These are phyloP conservation scores for Aradophagus sp. DNA, from an alignment of 1,140 invertebrate species.

Conservation along the genomic window DNA sequence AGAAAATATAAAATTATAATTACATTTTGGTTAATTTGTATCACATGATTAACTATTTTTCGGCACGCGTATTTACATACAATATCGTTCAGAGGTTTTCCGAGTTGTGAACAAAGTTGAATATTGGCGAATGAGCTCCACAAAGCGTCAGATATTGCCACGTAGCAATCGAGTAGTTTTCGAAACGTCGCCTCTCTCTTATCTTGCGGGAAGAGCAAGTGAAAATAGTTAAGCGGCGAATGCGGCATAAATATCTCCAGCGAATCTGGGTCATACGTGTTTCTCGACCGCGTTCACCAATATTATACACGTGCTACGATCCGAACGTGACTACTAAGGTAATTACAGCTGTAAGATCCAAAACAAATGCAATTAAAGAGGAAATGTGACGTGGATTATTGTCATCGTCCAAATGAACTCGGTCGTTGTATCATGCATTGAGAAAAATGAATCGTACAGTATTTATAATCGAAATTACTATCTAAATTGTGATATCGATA, in stretches of 20 bases:
- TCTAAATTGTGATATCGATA: no score
- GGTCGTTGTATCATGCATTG: no score
- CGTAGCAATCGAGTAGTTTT: constrained; percentile 25
- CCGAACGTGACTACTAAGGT: constrained; percentile 16
- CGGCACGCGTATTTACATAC: no score
- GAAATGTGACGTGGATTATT: constrained; percentile 46
- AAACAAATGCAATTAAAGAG: constrained; percentile 49
- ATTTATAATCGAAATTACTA: no score
- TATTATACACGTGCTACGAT: constrained; percentile 28
- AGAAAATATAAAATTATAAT: no score
- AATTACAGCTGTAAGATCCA: constrained; percentile 33
- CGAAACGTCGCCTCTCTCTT: constrained; percentile 7
- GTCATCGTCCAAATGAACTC: constrained; percentile 27
- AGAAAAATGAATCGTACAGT: no score
- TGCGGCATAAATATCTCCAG: constrained; percentile 30
- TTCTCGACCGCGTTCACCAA: constrained; percentile 18
- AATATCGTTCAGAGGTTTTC: no score
- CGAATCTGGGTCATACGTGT: constrained; percentile 36
- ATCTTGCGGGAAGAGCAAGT: constrained; percentile 18
- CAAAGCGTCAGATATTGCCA: constrained; percentile 15
- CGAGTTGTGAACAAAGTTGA: no score
- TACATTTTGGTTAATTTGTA: no score
- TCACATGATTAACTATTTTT: no score
- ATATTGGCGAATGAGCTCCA: constrained; percentile 12
- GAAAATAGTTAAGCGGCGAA: constrained; percentile 31